Conservation (phyloP, 2,113 vertebrate genomes). For the Actenoides hombroni region DNA sequence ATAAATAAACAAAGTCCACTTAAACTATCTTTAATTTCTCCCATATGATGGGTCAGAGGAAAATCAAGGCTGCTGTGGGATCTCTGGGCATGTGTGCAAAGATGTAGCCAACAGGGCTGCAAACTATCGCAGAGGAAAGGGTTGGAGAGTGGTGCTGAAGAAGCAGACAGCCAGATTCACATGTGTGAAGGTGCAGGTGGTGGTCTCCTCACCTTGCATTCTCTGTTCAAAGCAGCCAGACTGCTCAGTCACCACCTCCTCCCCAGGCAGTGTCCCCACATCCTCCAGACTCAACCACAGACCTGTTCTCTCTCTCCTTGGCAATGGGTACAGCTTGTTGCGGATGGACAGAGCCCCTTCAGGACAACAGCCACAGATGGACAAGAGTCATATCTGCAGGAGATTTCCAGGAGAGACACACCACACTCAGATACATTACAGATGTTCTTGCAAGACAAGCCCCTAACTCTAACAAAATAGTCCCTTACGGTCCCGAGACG, state of each 20-base stretch:
- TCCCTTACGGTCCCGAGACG: not conserved
- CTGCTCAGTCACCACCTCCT: not conserved
- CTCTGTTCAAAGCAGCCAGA: not conserved
- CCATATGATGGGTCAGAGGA: not conserved
- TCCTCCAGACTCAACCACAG: not conserved
- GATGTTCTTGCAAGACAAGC: not conserved
- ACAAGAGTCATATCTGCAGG: not conserved
- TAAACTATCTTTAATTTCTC: not conserved
- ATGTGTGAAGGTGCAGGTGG: not conserved
- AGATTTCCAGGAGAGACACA: not conserved
- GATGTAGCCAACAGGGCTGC: not conserved
- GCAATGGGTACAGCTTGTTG: not conserved
- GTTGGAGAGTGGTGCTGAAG: not conserved
- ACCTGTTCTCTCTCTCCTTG: not conserved
- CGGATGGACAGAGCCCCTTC: not conserved
- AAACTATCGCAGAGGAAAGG: not conserved
- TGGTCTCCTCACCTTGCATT: not conserved
- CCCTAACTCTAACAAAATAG: not conserved
- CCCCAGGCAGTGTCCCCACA: not conserved
- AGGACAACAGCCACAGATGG: not conserved
- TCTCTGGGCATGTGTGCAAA: rapidly evolving
- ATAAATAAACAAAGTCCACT: slow-evolving; percentile 15
- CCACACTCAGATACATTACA: not conserved
- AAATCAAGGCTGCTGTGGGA: not conserved
- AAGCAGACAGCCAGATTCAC: not conserved